Evolutionary conservation across 53 echinoderm and acorn worm species (phyloP).

Genomic region (Apostichopus leukothele): DNA sequence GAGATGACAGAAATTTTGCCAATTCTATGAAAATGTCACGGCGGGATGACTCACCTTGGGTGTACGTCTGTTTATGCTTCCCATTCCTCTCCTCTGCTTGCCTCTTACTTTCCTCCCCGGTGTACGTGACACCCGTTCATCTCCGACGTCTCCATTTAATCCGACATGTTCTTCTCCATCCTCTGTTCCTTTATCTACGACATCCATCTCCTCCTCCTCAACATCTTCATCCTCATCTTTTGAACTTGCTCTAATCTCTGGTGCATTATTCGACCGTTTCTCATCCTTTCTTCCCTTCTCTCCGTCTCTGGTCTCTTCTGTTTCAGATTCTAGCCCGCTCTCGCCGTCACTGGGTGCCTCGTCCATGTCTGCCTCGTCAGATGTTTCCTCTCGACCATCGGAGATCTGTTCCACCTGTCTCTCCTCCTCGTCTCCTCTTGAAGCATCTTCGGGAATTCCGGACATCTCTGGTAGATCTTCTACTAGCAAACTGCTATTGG

Average conservation of each 20-base stretch:
- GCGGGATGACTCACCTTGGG: not conserved
- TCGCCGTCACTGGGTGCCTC: conserved; percentile 30
- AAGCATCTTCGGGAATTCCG: too few species aligned
- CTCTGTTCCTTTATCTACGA: not conserved
- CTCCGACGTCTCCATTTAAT: conserved; percentile 30
- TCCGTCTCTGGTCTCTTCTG: conserved; percentile 11
- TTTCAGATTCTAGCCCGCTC: conserved; percentile 34
- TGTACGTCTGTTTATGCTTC: not conserved
- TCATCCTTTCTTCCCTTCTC: conserved; percentile 35
- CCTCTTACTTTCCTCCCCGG: not conserved
- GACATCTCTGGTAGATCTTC: too few species aligned
- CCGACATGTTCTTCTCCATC: conserved; percentile 18
- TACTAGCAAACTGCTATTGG: too few species aligned
- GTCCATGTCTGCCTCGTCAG: not conserved
- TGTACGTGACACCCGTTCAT: not conserved
- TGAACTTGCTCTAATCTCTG: too few species aligned
- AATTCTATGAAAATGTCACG: too few species aligned
- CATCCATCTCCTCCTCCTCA: not conserved
- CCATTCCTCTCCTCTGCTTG: not conserved
- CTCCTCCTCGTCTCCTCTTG: not conserved
- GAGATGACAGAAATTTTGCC: too few species aligned
- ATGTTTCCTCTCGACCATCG: not conserved
- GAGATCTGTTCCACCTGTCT: not conserved
- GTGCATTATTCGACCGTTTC: not conserved
- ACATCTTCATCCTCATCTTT: conserved; percentile 33